phyloP scores from a whole-genome alignment of 2,113 vertebrate species.

The Strix uralensis region DNA sequence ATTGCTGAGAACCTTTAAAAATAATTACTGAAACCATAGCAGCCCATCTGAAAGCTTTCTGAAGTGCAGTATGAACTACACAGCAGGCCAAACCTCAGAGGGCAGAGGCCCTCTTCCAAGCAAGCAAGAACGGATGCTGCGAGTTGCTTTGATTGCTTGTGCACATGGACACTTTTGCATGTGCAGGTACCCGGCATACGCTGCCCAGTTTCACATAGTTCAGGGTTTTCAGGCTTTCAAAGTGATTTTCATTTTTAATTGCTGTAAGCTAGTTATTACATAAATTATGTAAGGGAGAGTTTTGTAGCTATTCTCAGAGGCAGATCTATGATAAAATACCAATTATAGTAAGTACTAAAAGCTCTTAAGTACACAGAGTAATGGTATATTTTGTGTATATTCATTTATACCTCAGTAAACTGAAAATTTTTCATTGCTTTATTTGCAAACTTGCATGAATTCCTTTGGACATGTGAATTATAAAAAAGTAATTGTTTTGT shows the following conservation, averaged over 20 bases:
- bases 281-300: neutral
- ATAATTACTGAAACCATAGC: conserved; percentile 30
- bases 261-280: neutral
- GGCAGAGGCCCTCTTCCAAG: neutral
- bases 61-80: neutral
- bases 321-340: neutral
- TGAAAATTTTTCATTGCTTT: neutral
- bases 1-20: neutral
- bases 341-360: neutral
- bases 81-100: conserved; percentile 18
- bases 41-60: conserved; percentile 29
- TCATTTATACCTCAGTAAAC: neutral
- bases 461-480: neutral
- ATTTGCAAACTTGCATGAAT: neutral
- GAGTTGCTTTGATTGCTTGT: neutral
- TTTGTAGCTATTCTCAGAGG: neutral
- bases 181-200: neutral
- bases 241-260: neutral
- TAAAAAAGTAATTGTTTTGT: neutral
- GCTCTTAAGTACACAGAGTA: neutral
- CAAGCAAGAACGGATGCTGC: neutral
- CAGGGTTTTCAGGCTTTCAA: neutral
- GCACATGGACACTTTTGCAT: neutral
- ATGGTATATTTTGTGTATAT: neutral
- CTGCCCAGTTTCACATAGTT: neutral